These are phyloP conservation scores for Elgaria multicarinata DNA, from an alignment of 2,113 vertebrate species.

Conservation along the genomic window DNA sequence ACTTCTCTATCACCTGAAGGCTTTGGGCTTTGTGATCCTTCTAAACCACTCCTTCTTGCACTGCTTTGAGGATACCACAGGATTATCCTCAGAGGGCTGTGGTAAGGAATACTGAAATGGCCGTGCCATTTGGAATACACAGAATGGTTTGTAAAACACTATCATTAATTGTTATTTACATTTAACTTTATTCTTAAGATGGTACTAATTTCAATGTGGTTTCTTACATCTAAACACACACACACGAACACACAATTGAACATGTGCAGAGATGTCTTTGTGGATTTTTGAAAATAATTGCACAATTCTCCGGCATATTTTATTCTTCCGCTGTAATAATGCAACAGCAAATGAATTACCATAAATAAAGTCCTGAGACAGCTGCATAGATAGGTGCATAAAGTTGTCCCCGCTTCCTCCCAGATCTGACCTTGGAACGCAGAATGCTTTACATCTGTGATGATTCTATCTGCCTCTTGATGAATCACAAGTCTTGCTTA, in stretches of 20 bases:
- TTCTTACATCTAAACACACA: neutral
- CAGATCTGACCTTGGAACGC: constrained; percentile 72
- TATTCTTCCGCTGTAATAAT: constrained; percentile 55
- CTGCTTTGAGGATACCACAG: neutral
- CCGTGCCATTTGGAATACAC: neutral
- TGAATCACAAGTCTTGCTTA: constrained; percentile 74
- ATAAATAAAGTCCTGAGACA: constrained; percentile 60
- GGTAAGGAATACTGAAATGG: neutral
- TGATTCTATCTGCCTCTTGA: constrained; percentile 72
- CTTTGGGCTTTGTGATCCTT: neutral
- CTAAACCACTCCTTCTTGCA: neutral
- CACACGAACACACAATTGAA: neutral
- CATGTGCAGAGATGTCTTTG: neutral
- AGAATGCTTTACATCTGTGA: constrained; percentile 65
- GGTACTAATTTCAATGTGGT: neutral
- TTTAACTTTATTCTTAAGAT: neutral
- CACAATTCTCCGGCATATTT: constrained; percentile 49
- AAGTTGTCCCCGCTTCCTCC: constrained; percentile 63
- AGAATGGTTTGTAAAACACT: neutral
- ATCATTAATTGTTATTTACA: neutral
- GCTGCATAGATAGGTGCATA: constrained; percentile 48
- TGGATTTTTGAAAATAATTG: constrained; percentile 41
- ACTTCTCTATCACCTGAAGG: neutral
- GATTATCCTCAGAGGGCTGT: too few relatives aligned
- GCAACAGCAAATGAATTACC: constrained; percentile 62